These are phyloP conservation scores for Leptinotarsa haldemani DNA, from an alignment of 2,888 invertebrate genomes.

Conservation along the genomic window DNA sequence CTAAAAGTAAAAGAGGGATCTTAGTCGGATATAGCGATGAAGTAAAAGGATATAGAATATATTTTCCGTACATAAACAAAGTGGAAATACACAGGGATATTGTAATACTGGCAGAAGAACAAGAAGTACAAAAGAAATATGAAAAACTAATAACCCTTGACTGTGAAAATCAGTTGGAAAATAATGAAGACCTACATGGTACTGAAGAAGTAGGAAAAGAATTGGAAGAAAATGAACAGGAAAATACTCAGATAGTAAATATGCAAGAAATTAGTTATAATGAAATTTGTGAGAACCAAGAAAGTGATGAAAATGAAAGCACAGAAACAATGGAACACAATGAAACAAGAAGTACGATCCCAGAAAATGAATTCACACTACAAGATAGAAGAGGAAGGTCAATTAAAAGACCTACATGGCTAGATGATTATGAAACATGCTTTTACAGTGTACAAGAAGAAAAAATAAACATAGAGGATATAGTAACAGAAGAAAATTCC, in stretches of 20 bases:
- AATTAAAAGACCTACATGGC: slow-evolving; percentile 15
- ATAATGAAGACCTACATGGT: slow-evolving; percentile 8
- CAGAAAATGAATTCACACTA: not conserved
- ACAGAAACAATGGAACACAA: not conserved
- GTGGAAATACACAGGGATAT: slow-evolving; percentile 43
- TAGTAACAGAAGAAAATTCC: slow-evolving; percentile 28
- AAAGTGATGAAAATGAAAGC: slow-evolving; percentile 10
- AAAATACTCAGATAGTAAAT: not conserved
- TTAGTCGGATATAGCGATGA: slow-evolving; percentile 60
- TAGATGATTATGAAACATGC: slow-evolving; percentile 26
- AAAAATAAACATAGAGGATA: slow-evolving; percentile 27
- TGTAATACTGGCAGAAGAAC: slow-evolving; percentile 34
- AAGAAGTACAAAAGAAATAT: too few species aligned
- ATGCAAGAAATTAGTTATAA: not conserved
- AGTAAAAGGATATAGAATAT: slow-evolving; percentile 44
- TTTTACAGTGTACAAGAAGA: not conserved
- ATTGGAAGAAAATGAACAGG: slow-evolving; percentile 12
- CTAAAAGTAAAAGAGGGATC: slow-evolving; percentile 54
- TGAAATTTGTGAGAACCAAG: too few species aligned
- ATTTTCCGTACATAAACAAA: slow-evolving; percentile 39
- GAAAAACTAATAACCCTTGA: too few species aligned
- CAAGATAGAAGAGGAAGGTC: not conserved
- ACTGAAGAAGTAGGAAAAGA: not conserved
- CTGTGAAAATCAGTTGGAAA: slow-evolving; percentile 3
- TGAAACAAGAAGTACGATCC: slow-evolving; percentile 3